Base-by-base conservation (phyloP, 2,113 vertebrate genomes). In the Maccullochella peelii region DNA sequence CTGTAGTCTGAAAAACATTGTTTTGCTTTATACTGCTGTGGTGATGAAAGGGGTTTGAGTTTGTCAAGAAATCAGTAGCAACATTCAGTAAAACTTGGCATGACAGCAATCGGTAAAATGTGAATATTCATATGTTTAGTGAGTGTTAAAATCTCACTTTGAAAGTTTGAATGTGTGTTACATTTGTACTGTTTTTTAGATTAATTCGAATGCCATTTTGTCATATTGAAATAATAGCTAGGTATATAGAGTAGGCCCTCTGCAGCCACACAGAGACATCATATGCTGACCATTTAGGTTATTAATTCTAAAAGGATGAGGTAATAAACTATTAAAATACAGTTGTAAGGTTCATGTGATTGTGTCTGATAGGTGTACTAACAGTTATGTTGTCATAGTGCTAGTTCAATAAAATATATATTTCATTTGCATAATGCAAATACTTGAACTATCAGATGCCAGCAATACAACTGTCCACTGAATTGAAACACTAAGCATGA, bases 401-500 rank as follows among this genome's bases (percentile, higher is more conserved):
- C 18, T 33, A 30, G 18, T 23, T 23, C 7, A 52, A 62, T 70
- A 4, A 25, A 62, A 42, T 5, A 8, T 2, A 69, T 38, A 30
- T 49, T 66, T 81, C 0, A 68, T 42, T 67, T 50, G 23, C 20
- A 80, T 38, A 23, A 15, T 49, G 27, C 7, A 82, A 49, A 68
- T 68, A 8, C 15, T 25, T 15, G 1, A 30, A 55, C 59, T 18
- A 1, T 30, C 1, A 38, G n/a, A 52, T 54, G 18, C 18, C 44
- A 62, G 11, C 8, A 50, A 18, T 30, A 11, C 33, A 36, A 27
- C 15, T 15, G 25, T 65, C 49, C 10, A 38, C 7, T 75, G 47
- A 23, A 38, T 52, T 61, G 33, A 68, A 47, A 82, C 54, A 57
- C n/a, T 23, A 23, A 47, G 59, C 47, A 49, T 62, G 44, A 77